A percentile compares a stretch with the other conserved stretches of the same genome.
These are phyloP conservation scores for Dromas ardeola DNA, from an alignment of 2,113 vertebrate species.

Conservation along the genomic window DNA sequence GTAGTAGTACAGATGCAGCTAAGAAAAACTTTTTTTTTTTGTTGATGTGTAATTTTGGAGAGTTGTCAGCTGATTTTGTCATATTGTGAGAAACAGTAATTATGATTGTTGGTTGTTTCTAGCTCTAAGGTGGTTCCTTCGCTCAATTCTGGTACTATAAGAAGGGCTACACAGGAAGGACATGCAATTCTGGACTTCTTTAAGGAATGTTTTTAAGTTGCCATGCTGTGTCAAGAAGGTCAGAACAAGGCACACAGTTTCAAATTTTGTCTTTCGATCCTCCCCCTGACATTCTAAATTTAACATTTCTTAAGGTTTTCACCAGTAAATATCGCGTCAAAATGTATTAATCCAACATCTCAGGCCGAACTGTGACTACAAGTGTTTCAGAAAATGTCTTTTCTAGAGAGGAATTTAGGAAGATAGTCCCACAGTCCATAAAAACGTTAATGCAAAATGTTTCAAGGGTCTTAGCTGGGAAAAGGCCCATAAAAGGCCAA, in stretches of 20 bases:
- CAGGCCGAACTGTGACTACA: background rate
- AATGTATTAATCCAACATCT: background rate
- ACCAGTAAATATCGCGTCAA: background rate
- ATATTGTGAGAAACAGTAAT: background rate
- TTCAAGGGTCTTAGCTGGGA: background rate
- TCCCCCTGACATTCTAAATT: background rate
- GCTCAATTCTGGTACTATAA: background rate
- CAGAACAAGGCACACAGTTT: background rate
- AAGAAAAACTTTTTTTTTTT: background rate
- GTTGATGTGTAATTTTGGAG: background rate
- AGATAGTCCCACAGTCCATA: background rate
- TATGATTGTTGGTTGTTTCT: background rate
- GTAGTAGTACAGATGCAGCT: background rate
- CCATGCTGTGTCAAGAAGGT: background rate
- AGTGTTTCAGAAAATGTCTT: background rate
- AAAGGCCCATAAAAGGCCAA: background rate
- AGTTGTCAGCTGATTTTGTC: background rate
- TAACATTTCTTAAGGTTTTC: background rate
- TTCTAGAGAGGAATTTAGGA: background rate
- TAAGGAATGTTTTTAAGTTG: background rate
- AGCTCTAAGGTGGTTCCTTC: background rate
- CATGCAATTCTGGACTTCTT: background rate
- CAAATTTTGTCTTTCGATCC: background rate
- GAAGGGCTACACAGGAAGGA: background rate
- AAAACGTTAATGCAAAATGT: background rate